These are phyloP conservation scores for Atlantisia rogersi DNA, from an alignment of 2,113 vertebrate genomes.

Conservation along the genomic window DNA sequence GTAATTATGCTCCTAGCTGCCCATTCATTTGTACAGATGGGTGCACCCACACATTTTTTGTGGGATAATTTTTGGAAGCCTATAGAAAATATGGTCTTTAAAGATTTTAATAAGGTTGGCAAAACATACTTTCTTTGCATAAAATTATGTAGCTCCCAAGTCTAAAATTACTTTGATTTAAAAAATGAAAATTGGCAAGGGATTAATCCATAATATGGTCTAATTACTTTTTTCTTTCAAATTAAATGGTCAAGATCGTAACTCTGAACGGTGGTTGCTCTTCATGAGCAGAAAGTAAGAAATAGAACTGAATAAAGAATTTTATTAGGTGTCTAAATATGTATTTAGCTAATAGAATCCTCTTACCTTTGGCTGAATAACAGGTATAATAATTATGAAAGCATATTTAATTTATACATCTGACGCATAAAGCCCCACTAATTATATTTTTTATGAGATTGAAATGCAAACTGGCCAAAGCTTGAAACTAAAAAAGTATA, in stretches of 20 bases:
- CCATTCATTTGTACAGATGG: constrained; percentile 66
- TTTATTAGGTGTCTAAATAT: constrained; percentile 64
- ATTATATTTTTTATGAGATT: constrained; percentile 57
- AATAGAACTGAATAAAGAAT: constrained; percentile 12
- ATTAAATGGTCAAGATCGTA: constrained; percentile 70
- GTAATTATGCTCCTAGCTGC: constrained; percentile 50
- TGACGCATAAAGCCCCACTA: constrained; percentile 31
- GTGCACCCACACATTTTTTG: constrained; percentile 58
- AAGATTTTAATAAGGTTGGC: constrained; percentile 71
- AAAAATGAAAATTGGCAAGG: constrained; percentile 71
- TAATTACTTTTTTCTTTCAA: constrained; percentile 66
- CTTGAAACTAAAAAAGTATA: constrained; percentile 52
- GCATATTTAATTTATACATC: constrained; percentile 55
- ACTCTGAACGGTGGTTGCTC: constrained; percentile 39
- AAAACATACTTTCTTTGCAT: constrained; percentile 62
- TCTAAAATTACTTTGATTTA: constrained; percentile 70
- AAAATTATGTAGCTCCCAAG: constrained; percentile 56
- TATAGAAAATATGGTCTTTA: constrained; percentile 63
- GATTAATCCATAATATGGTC: constrained; percentile 65
- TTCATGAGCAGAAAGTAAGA: constrained; percentile 56
- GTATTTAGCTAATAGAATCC: constrained; percentile 69
- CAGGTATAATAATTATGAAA: constrained; percentile 61
- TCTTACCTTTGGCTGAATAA: constrained; percentile 60
- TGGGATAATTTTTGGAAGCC: constrained; percentile 68
- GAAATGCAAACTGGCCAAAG: constrained; percentile 59